Conservation (phyloP, 2,113 vertebrate species). For the Pogonocichla stellata region DNA sequence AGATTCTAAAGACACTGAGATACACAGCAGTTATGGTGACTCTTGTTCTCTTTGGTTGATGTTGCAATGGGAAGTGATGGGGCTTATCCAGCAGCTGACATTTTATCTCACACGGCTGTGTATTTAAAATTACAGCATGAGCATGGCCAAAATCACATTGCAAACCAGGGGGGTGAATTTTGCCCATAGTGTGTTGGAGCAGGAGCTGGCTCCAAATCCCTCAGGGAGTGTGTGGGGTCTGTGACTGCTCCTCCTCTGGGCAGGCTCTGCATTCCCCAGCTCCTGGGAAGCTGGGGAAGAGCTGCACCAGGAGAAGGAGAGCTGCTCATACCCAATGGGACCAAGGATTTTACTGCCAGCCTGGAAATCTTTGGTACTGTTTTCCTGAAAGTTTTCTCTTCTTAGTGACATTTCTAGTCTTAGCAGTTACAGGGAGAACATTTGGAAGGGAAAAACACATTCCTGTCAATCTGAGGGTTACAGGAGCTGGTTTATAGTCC, state of each 20-base stretch:
- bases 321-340: not conserved
- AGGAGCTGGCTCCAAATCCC: not conserved
- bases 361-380: not conserved
- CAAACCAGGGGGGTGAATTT: not conserved
- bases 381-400: not conserved
- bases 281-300: not conserved
- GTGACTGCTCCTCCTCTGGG: not conserved
- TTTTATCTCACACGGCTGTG: not conserved
- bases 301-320: not conserved
- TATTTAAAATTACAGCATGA: not conserved
- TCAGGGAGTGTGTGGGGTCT: not conserved
- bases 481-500: not conserved
- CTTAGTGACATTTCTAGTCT: not conserved
- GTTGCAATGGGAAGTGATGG: not conserved
- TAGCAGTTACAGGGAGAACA: not conserved
- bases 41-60: not conserved
- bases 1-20: not conserved
- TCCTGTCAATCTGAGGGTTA: not conserved
- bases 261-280: not conserved
- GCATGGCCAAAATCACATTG: not conserved
- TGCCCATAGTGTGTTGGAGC: not conserved
- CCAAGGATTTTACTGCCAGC: not conserved
- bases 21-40: not conserved
- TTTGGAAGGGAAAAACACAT: not conserved
- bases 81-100: not conserved